Evolutionary conservation across 2,888 invertebrate genomes (phyloP).

Genomic region (Tipula confusa): DNA sequence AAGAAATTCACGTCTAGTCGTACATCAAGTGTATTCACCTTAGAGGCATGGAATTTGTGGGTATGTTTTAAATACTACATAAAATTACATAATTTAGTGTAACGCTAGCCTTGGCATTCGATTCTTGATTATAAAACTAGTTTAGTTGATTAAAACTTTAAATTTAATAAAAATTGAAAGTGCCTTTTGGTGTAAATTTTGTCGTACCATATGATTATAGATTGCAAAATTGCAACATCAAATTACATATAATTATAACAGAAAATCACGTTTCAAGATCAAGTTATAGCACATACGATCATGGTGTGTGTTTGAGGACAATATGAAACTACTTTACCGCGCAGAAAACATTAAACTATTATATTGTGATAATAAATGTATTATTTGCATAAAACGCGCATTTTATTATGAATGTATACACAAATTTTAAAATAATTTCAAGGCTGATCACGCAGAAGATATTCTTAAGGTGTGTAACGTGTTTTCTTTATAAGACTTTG

Average conservation of each 20-base stretch:
- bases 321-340: not conserved
- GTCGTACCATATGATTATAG: not conserved
- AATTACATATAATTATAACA: too few species aligned
- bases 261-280: not conserved
- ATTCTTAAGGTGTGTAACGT: not conserved
- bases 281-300: not conserved
- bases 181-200: not conserved
- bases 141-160: not conserved
- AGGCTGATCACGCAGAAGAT: not conserved
- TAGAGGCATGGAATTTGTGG: not conserved
- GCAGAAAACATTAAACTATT: not conserved
- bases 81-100: not conserved
- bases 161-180: not conserved
- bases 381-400: not conserved
- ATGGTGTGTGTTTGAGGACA: not conserved
- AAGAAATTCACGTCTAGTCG: not conserved
- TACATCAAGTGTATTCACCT: not conserved
- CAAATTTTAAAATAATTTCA: not conserved
- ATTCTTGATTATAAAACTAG: not conserved
- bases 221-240: not conserved
- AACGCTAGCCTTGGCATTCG: not conserved
- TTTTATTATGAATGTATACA: not conserved
- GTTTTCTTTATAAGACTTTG: not conserved
- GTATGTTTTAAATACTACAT: not conserved
- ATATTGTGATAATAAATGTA: not conserved